phyloP scores from a whole-genome alignment of 37 sponge, comb jelly and placozoan species.

The Ephydatia muelleri region DNA sequence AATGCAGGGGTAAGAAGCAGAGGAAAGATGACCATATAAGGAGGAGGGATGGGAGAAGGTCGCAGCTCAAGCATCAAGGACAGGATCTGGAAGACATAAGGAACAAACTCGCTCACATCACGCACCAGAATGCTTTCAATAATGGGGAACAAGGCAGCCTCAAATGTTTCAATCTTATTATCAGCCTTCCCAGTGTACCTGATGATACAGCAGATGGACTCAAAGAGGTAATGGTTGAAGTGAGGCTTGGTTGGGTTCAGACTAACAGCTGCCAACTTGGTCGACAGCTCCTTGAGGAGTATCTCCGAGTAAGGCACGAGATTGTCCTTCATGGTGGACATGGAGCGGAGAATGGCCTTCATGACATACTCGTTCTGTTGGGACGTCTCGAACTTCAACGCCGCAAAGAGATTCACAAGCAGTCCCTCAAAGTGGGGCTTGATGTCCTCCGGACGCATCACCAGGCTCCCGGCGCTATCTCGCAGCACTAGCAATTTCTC shows the following conservation, averaged over 20 bases:
- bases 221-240: conserved; percentile 99
- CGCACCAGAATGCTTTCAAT: conserved; percentile 84
- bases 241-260: conserved; percentile 96
- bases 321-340: conserved; percentile 70
- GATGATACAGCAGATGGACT: conserved; percentile 91
- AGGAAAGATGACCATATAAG: conserved; percentile 93
- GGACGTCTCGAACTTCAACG: conserved; percentile 74
- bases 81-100: conserved; percentile 95
- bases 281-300: conserved; percentile 71
- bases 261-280: conserved; percentile 81
- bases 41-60: conserved; percentile 77
- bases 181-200: conserved; percentile 59
- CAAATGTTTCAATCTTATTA: conserved; percentile 61
- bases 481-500: conserved; percentile 88
- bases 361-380: conserved; percentile 94
- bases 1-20: conserved; percentile 87
- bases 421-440: conserved; percentile 69
- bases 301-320: conserved; percentile 54
- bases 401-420: conserved; percentile 69
- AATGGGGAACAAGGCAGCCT: conserved; percentile 84
- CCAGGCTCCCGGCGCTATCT: conserved; percentile 14
- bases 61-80: conserved; percentile 93
- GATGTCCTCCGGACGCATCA: conserved; percentile 49
- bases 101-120: conserved; percentile 93
- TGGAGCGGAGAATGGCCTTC: conserved; percentile 86